These are phyloP conservation scores for Pelodytes ibericus DNA, from an alignment of 2,797 vertebrate genomes.

Conservation along the genomic window DNA sequence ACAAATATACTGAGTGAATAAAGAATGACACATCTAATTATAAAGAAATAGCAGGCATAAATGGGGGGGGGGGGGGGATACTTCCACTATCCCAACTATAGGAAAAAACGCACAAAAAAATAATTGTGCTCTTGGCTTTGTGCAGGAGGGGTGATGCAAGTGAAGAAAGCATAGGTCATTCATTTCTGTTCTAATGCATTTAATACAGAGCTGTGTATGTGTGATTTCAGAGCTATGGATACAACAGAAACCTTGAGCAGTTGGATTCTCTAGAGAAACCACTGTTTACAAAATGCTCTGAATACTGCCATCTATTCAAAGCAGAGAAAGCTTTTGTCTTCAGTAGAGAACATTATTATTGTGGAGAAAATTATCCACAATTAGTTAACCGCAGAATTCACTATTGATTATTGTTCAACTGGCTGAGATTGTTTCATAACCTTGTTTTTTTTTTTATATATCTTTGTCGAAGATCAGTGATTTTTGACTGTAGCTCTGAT, in stretches of 20 bases:
- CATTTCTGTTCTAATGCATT: conserved; percentile 28
- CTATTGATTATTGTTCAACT: conserved; percentile 4
- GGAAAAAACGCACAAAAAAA: too few relatives aligned
- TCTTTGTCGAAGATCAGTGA: neutral
- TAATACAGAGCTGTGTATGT: conserved; percentile 25
- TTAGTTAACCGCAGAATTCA: neutral
- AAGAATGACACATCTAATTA: too few relatives aligned
- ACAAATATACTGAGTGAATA: too few relatives aligned
- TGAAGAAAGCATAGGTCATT: conserved; percentile 5
- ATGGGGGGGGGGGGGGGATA: too few relatives aligned
- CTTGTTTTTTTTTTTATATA: too few relatives aligned
- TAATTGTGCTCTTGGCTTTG: too few relatives aligned
- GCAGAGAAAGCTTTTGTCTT: conserved; percentile 9
- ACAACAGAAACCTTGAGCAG: conserved; percentile 26
- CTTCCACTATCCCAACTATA: too few relatives aligned
- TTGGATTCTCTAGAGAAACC: conserved; percentile 25
- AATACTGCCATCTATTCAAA: conserved; percentile 32
- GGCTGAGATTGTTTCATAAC: too few relatives aligned
- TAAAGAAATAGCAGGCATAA: too few relatives aligned
- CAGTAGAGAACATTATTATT: conserved; percentile 3
- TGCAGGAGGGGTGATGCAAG: too few relatives aligned
- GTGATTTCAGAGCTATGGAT: conserved; percentile 16
- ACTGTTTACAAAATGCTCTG: conserved; percentile 27
- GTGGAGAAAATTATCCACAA: neutral
- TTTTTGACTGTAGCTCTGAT: too few relatives aligned